Percentiles rank a stretch among this genome's conserved stretches.
Conservation (phyloP, 2,113 vertebrate species). For the Ifrita kowaldi region DNA sequence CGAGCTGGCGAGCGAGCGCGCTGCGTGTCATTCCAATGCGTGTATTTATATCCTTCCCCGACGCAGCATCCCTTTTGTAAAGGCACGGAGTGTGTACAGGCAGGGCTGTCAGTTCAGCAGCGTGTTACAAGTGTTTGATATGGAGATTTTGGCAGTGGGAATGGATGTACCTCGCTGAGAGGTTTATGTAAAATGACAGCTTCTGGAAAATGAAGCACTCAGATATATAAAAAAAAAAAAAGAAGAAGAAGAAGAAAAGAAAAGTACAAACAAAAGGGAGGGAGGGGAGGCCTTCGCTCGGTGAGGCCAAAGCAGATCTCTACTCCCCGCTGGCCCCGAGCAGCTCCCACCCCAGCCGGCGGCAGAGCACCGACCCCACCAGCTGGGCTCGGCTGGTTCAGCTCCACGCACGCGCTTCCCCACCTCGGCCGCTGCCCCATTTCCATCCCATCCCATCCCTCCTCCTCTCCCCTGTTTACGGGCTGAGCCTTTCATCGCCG, state of each 20-base stretch:
- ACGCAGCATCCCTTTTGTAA: conserved; percentile 40
- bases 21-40: not conserved
- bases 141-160: conserved; percentile 69
- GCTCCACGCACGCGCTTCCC: not conserved
- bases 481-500: not conserved
- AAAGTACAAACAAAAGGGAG: conserved; percentile 19
- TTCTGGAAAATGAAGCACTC: conserved; percentile 72
- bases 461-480: not conserved
- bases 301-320: not conserved
- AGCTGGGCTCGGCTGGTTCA: not conserved
- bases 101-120: conserved; percentile 64
- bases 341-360: not conserved
- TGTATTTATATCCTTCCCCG: conserved; percentile 31
- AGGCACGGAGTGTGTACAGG: not conserved
- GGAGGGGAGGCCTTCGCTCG: not conserved
- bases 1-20: not conserved
- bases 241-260: not conserved
- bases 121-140: conserved; percentile 68
- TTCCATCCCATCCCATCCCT: not conserved
- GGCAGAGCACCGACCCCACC: not conserved
- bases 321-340: not conserved
- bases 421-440: not conserved
- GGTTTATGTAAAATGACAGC: conserved; percentile 76
- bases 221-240: not conserved
- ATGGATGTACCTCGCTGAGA: conserved; percentile 68